Percentiles rank a stretch among this genome's conserved stretches.
phyloP scores from a whole-genome alignment of 2,113 vertebrate species.

The Gambusia holbrooki region DNA sequence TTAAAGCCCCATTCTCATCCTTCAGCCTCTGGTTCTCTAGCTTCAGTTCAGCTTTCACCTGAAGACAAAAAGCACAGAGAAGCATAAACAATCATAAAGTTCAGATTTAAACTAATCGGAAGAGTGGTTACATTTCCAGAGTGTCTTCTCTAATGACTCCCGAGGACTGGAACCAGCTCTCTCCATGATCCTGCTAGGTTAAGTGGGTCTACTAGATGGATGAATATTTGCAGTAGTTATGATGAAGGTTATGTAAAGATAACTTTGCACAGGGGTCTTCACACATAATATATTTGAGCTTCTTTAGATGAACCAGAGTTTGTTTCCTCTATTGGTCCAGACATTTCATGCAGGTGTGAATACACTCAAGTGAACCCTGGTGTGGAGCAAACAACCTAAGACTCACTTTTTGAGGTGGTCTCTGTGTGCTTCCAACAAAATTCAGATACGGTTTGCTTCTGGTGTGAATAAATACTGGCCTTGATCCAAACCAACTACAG shows the following conservation, averaged over 20 bases:
- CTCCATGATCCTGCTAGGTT: background rate
- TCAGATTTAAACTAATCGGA: background rate
- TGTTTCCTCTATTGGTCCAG: too few species aligned
- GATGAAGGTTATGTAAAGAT: too few species aligned
- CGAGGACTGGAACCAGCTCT: background rate
- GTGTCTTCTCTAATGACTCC: background rate
- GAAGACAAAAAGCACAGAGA: constrained; percentile 13
- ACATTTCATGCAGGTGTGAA: too few species aligned
- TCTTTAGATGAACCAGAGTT: too few species aligned
- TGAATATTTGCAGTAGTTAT: background rate
- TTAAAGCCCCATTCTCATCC: constrained; percentile 91
- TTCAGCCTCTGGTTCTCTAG: constrained; percentile 94
- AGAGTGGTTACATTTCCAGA: background rate
- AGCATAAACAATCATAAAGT: background rate
- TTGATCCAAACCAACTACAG: too few species aligned
- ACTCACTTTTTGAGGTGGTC: too few species aligned
- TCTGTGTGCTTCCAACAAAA: too few species aligned
- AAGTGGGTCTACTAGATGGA: background rate
- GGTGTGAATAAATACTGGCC: too few species aligned
- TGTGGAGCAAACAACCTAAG: too few species aligned
- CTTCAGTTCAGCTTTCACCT: constrained; percentile 91
- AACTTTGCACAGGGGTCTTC: background rate
- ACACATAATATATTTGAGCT: too few species aligned
- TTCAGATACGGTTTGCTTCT: too few species aligned
- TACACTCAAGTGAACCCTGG: too few species aligned